Evolutionary conservation across 2,113 vertebrate genomes (phyloP).

Genomic region (Chamaetylas fuelleborni): DNA sequence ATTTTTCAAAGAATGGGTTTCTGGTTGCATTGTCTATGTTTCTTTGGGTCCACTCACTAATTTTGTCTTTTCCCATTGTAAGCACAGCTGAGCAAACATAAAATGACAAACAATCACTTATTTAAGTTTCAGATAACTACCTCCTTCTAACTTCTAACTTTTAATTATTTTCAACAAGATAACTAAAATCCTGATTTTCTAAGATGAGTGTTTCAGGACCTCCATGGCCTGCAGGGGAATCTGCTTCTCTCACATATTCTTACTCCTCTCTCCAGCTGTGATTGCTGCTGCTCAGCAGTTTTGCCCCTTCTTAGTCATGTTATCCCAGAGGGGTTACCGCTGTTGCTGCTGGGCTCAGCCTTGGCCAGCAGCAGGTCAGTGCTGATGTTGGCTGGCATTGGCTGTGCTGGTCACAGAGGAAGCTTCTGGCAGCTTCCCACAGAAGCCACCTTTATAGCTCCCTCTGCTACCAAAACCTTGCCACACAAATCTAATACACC

Average conservation of each 20-base stretch:
- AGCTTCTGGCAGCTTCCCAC: not conserved
- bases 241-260: not conserved
- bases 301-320: not conserved
- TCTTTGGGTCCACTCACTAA: too few relatives aligned
- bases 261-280: not conserved
- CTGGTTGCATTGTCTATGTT: too few relatives aligned
- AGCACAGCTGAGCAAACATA: too few relatives aligned
- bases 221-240: not conserved
- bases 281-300: not conserved
- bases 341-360: not conserved
- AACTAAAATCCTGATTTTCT: too few relatives aligned
- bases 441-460: not conserved
- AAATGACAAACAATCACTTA: too few relatives aligned
- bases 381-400: not conserved
- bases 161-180: too few relatives aligned
- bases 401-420: too few relatives aligned
- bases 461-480: not conserved
- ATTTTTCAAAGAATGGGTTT: too few relatives aligned
- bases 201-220: too few relatives aligned
- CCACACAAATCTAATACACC: not conserved
- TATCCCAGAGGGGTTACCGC: not conserved
- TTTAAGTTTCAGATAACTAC: too few relatives aligned
- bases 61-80: too few relatives aligned
- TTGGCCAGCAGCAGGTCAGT: fast-evolving
- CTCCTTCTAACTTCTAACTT: too few relatives aligned